These are phyloP conservation scores for Patella ulyssiponensis DNA, from an alignment of 2,888 invertebrate species.

Conservation along the genomic window DNA sequence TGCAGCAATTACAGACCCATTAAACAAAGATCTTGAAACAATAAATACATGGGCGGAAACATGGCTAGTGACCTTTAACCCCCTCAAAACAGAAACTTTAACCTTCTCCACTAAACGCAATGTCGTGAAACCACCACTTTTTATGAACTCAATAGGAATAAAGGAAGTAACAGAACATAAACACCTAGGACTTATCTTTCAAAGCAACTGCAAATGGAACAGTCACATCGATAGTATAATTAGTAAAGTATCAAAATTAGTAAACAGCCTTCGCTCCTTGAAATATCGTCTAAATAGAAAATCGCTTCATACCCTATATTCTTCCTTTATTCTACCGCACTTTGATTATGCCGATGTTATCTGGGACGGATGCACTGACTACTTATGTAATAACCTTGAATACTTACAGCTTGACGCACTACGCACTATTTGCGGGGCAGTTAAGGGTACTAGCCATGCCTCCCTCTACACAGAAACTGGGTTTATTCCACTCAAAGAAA, in stretches of 20 bases:
- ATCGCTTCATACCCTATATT: neutral
- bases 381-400: neutral
- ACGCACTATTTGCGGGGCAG: neutral
- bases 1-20: too few relatives aligned
- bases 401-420: neutral
- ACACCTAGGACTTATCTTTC: neutral
- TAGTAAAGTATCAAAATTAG: neutral
- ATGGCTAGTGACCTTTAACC: conserved; percentile 8
- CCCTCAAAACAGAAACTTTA: neutral
- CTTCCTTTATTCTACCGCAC: neutral
- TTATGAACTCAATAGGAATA: too few relatives aligned
- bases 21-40: neutral
- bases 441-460: neutral
- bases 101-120: neutral
- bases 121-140: too few relatives aligned
- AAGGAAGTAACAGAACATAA: neutral
- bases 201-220: neutral
- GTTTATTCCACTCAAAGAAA: neutral
- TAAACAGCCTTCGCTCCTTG: neutral
- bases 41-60: neutral
- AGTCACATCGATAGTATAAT: neutral
- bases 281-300: neutral
- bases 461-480: neutral
- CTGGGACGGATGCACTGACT: neutral
- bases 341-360: neutral